Evolutionary conservation across 2,797 vertebrate genomes (phyloP).

Genomic region (Acanthurus tractus): DNA sequence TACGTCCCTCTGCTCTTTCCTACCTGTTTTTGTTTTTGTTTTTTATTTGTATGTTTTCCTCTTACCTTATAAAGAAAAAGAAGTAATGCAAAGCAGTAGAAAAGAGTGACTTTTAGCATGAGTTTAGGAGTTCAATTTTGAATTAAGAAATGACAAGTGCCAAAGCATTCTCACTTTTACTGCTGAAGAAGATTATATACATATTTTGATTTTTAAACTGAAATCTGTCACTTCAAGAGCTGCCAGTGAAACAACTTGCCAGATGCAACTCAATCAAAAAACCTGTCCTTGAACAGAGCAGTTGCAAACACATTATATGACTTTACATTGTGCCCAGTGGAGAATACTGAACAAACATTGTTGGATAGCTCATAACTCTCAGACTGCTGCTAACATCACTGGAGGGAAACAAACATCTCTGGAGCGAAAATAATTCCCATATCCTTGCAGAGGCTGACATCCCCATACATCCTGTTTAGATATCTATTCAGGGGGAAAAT

Average conservation of each 20-base stretch:
- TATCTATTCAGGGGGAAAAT: slow-evolving; percentile 62
- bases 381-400: neutral
- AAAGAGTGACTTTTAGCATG: no score
- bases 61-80: neutral
- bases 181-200: no score
- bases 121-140: no score
- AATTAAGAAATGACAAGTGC: no score
- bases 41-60: neutral
- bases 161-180: no score
- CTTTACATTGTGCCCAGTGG: neutral
- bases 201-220: no score
- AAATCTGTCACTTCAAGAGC: neutral
- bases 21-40: neutral
- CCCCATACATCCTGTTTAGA: slow-evolving; percentile 76
- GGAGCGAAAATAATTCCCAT: slow-evolving; percentile 50
- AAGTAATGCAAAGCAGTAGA: no score
- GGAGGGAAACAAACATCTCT: slow-evolving; percentile 14
- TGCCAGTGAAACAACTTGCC: neutral
- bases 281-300: neutral
- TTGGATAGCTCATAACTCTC: neutral
- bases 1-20: neutral
- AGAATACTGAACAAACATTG: slow-evolving; percentile 3
- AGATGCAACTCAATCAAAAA: neutral
- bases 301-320: neutral
- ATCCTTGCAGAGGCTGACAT: slow-evolving; percentile 46